Evolutionary conservation across 2,888 invertebrate genomes (phyloP).

Genomic region (Bhutanitis thaidina): DNA sequence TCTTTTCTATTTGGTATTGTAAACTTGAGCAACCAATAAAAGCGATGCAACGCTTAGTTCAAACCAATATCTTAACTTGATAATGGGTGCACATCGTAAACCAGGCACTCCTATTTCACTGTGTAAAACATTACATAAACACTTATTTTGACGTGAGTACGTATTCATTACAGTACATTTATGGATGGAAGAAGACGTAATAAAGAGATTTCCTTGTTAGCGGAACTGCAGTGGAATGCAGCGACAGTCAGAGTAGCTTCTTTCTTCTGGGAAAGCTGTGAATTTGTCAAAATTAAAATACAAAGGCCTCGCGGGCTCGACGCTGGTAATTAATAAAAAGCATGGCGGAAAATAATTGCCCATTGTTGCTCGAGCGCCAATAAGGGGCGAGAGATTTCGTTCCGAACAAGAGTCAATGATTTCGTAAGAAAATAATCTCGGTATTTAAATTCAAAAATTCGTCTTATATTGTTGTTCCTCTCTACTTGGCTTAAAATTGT

Average conservation of each 20-base stretch:
- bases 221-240: slow-evolving; percentile 27
- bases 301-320: slow-evolving; percentile 54
- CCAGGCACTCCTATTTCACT: slow-evolving; percentile 34
- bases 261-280: slow-evolving; percentile 55
- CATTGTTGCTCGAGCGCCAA: slow-evolving; percentile 48
- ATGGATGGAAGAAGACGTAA: slow-evolving; percentile 37
- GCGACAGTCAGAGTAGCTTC: slow-evolving; percentile 26
- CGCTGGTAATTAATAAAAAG: slow-evolving; percentile 65
- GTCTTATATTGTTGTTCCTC: slow-evolving; percentile 9
- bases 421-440: slow-evolving; percentile 18
- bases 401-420: slow-evolving; percentile 16
- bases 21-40: slow-evolving; percentile 25
- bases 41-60: slow-evolving; percentile 36
- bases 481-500: slow-evolving; percentile 8
- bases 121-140: slow-evolving; percentile 36
- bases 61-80: slow-evolving; percentile 33
- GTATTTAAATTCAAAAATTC: slow-evolving; percentile 20
- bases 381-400: slow-evolving; percentile 23
- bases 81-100: slow-evolving; percentile 29
- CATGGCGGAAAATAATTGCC: slow-evolving; percentile 62
- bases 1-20: background rate
- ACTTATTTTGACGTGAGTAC: slow-evolving; percentile 35
- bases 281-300: slow-evolving; percentile 72
- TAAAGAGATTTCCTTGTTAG: slow-evolving; percentile 47
- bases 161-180: slow-evolving; percentile 42